These are phyloP conservation scores for Rhizomys pruinosus DNA, from an alignment of 2,113 vertebrate species.

Conservation along the genomic window DNA sequence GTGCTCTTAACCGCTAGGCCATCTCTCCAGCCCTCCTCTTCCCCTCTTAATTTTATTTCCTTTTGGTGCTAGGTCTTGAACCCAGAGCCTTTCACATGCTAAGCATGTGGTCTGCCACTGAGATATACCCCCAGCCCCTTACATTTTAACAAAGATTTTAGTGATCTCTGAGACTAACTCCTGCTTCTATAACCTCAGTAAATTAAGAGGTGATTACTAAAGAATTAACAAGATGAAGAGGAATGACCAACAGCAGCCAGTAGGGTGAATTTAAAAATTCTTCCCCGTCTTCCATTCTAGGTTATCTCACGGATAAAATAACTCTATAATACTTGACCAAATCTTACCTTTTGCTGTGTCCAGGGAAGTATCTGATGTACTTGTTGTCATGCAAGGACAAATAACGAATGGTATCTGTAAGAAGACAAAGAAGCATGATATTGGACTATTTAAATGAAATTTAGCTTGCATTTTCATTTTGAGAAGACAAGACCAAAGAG, in stretches of 20 bases:
- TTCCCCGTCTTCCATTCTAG: not conserved
- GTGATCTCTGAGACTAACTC: constrained; percentile 8
- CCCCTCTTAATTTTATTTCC: not conserved
- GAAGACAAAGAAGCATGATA: constrained; percentile 74
- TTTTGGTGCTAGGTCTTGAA: not conserved
- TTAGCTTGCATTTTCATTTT: constrained; percentile 60
- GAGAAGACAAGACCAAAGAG: constrained; percentile 54
- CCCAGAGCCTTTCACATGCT: not conserved
- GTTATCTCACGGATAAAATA: constrained; percentile 17
- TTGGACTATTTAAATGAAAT: constrained; percentile 44
- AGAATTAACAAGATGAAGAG: constrained; percentile 2
- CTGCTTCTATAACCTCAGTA: constrained; percentile 10
- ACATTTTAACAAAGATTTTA: constrained; percentile 40
- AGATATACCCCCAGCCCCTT: not conserved
- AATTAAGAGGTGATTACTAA: constrained; percentile 10
- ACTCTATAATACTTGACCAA: not conserved
- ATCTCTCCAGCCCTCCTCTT: too few relatives aligned
- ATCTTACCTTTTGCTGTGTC: constrained; percentile 97
- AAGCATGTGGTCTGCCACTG: not conserved
- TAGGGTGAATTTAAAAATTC: constrained; percentile 45
- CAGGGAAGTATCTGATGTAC: constrained; percentile 98
- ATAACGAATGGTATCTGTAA: constrained; percentile 97
- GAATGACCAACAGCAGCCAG: not conserved
- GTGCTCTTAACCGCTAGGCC: too few relatives aligned
- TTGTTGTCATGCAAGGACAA: constrained; percentile 99